Conservation (phyloP, 2,113 vertebrate species). For the Pao palembangensis region DNA sequence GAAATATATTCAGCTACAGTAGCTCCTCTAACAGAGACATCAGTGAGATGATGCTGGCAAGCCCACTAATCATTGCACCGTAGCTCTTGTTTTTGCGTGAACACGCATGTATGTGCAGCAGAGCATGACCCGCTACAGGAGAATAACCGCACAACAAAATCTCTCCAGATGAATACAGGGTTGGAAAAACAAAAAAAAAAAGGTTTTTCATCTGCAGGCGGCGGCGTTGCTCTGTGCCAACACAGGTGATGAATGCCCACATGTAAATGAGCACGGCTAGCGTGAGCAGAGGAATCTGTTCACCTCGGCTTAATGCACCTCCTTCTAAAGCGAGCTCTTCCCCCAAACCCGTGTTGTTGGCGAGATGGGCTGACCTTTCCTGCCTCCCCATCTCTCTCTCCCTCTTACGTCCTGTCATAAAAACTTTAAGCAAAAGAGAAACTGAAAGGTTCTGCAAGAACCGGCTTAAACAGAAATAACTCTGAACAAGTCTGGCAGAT, state of each 20-base stretch:
- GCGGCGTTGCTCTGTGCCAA: constrained; percentile 24
- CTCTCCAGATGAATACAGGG: constrained; percentile 6
- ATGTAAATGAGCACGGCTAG: constrained; percentile 43
- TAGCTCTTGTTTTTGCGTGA: constrained; percentile 1
- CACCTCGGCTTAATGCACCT: constrained; percentile 3
- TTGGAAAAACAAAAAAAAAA: constrained; percentile 9
- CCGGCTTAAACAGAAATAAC: constrained; percentile 17
- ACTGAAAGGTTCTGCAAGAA: constrained; percentile 8
- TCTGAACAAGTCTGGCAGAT: constrained; percentile 18
- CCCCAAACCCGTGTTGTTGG: constrained; percentile 18
- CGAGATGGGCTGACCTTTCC: constrained; percentile 29
- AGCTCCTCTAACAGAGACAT: no score
- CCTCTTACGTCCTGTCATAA: constrained; percentile 16
- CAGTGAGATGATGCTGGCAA: no score
- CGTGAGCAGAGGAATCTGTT: constrained; percentile 43
- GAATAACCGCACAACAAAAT: constrained; percentile 10
- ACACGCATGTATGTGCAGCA: background rate
- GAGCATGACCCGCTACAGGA: constrained; percentile 1
- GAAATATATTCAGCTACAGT: no score
- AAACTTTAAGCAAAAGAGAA: constrained; percentile 9
- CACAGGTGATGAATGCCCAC: constrained; percentile 32
- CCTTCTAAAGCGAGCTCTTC: constrained; percentile 2
- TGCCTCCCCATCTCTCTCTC: constrained; percentile 9
- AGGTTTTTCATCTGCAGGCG: constrained; percentile 11
- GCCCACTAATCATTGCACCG: background rate